Conservation (phyloP, 2,113 vertebrate genomes). For the Rhabdomys dilectus region DNA sequence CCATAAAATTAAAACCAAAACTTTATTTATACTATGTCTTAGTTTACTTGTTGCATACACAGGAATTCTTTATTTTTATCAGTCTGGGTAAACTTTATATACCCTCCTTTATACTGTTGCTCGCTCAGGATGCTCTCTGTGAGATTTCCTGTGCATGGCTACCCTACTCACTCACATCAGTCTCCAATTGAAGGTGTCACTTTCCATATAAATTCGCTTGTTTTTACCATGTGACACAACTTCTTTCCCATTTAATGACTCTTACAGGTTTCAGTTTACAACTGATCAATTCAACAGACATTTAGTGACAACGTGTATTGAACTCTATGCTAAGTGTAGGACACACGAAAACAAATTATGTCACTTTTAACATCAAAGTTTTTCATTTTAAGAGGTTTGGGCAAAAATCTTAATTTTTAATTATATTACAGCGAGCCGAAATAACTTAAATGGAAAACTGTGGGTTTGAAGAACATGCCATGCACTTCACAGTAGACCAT, state of each 20-base stretch:
- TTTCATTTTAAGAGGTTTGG: slow-evolving; percentile 55
- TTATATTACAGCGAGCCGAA: slow-evolving; percentile 41
- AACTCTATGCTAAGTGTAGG: not conserved
- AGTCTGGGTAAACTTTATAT: not conserved
- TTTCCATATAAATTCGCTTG: slow-evolving; percentile 18
- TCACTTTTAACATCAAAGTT: slow-evolving; percentile 21
- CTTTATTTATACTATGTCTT: not conserved
- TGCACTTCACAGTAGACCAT: not conserved
- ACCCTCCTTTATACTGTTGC: not conserved
- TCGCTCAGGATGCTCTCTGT: not conserved
- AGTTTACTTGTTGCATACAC: not conserved
- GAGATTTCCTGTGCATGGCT: not conserved
- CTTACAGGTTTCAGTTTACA: not conserved
- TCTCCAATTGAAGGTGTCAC: slow-evolving; percentile 8
- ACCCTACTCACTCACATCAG: not conserved
- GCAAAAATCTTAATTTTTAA: slow-evolving; percentile 49
- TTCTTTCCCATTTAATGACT: slow-evolving; percentile 44
- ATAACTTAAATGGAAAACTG: not conserved
- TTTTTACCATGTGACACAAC: not conserved
- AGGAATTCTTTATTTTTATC: not conserved
- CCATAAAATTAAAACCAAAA: not conserved
- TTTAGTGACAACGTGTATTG: not conserved
- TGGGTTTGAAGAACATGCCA: not conserved
- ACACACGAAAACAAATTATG: slow-evolving; percentile 1
- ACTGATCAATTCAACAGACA: slow-evolving; percentile 29